Percentiles rank a stretch among this genome's conserved stretches.
phyloP scores from a whole-genome alignment of 2,888 invertebrate species.

The Drosophila stalkeri region DNA sequence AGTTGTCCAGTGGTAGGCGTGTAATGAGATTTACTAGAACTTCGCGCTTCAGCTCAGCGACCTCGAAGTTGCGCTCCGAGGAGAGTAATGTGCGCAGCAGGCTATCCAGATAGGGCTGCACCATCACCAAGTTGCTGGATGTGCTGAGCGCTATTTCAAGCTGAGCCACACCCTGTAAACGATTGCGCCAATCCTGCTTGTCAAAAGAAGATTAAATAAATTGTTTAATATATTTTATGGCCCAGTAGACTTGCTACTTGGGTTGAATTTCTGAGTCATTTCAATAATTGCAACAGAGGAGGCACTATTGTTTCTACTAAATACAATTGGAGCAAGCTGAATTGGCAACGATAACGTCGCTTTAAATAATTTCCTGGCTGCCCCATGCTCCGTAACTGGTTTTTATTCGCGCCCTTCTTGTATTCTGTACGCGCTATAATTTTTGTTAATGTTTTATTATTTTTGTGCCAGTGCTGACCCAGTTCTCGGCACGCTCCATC shows the following conservation, averaged over 20 bases:
- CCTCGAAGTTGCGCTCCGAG: slow-evolving; percentile 87
- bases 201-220: slow-evolving; percentile 4
- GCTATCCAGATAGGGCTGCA: slow-evolving; percentile 88
- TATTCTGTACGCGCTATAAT: slow-evolving; percentile 73
- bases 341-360: slow-evolving; percentile 27
- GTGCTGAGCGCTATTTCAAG: slow-evolving; percentile 85
- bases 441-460: slow-evolving; percentile 82
- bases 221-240: slow-evolving; percentile 40
- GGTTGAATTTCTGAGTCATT: slow-evolving; percentile 23
- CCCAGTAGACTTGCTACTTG: slow-evolving; percentile 2
- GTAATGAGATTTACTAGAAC: slow-evolving; percentile 84
- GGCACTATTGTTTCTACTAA: slow-evolving; percentile 19
- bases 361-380: slow-evolving; percentile 56
- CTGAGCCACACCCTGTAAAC: slow-evolving; percentile 81
- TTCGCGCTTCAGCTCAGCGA: slow-evolving; percentile 84
- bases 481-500: slow-evolving; percentile 67
- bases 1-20: slow-evolving; percentile 84
- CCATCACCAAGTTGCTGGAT: slow-evolving; percentile 86
- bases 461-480: slow-evolving; percentile 72
- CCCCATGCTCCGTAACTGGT: slow-evolving; percentile 16
- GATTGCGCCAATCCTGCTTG: slow-evolving; percentile 84
- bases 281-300: slow-evolving; percentile 42
- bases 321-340: slow-evolving; percentile 27
- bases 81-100: slow-evolving; percentile 88
- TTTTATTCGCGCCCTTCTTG: slow-evolving; percentile 45